phyloP scores from a whole-genome alignment of 2,888 invertebrate species.

The Hypomecis atomaria region DNA sequence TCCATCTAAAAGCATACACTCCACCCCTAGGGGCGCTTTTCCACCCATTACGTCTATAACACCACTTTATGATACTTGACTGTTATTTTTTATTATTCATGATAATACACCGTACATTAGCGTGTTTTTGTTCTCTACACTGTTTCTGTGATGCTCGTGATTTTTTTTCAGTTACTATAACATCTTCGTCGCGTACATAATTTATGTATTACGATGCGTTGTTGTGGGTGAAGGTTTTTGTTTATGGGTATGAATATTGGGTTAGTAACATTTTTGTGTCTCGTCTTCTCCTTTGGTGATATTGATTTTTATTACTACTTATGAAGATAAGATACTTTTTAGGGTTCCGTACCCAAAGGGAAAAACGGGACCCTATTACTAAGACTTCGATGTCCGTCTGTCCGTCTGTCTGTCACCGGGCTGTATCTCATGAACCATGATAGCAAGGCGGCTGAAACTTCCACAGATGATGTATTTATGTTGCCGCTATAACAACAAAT shows the following conservation, averaged over 20 bases:
- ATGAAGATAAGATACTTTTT: too few species aligned
- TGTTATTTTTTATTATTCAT: constrained; percentile 80
- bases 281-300: too few species aligned
- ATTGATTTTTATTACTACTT: too few species aligned
- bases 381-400: too few species aligned
- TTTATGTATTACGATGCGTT: constrained; percentile 51
- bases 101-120: constrained; percentile 77
- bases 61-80: constrained; percentile 79
- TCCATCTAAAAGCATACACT: constrained; percentile 45
- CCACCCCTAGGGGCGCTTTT: constrained; percentile 68
- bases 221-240: constrained; percentile 15
- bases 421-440: too few species aligned
- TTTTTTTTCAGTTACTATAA: constrained; percentile 49
- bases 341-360: too few species aligned
- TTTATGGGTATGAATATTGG: constrained; percentile 4
- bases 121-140: constrained; percentile 63
- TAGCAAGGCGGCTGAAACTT: too few species aligned
- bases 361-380: too few species aligned
- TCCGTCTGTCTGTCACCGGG: too few species aligned
- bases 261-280: too few species aligned
- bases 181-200: constrained; percentile 53
- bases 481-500: too few species aligned
- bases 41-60: constrained; percentile 77
- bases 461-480: too few species aligned
- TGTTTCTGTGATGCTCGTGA: constrained; percentile 56